phyloP scores from a whole-genome alignment of 2,113 vertebrate species.

The Centropus bengalensis region DNA sequence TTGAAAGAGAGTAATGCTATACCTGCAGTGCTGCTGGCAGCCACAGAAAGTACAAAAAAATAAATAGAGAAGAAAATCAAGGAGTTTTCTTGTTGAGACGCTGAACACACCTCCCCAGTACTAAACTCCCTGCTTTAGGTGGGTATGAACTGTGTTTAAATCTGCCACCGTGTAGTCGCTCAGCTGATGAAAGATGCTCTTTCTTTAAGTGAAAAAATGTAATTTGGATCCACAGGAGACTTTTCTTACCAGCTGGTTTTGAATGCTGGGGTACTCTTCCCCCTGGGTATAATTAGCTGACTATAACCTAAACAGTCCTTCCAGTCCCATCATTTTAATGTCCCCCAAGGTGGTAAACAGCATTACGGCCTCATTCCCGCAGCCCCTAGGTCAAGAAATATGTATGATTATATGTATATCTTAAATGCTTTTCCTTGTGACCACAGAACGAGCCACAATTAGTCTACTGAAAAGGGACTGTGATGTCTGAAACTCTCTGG shows the following conservation, averaged over 20 bases:
- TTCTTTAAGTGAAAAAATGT: background rate
- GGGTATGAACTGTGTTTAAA: background rate
- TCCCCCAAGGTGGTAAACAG: constrained; percentile 68
- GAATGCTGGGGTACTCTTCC: constrained; percentile 40
- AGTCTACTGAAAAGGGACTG: background rate
- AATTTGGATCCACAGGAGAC: constrained; percentile 24
- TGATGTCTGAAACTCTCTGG: background rate
- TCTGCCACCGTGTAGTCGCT: background rate
- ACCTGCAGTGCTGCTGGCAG: background rate
- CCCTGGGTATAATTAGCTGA: constrained; percentile 46
- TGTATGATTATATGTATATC: background rate
- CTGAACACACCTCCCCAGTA: background rate
- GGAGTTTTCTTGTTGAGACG: background rate
- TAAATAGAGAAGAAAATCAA: background rate
- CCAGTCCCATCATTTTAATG: constrained; percentile 57
- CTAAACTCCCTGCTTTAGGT: background rate
- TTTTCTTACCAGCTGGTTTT: constrained; percentile 42
- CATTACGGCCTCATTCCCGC: constrained; percentile 19
- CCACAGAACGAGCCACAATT: background rate
- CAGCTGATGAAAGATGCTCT: background rate
- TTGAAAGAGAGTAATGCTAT: background rate
- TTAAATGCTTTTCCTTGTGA: constrained; percentile 32
- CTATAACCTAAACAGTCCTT: constrained; percentile 62
- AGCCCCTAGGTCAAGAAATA: constrained; percentile 27
- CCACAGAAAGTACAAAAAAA: background rate